These are phyloP conservation scores for Zootoca vivipara DNA, from an alignment of 2,113 vertebrate species.

Conservation along the genomic window DNA sequence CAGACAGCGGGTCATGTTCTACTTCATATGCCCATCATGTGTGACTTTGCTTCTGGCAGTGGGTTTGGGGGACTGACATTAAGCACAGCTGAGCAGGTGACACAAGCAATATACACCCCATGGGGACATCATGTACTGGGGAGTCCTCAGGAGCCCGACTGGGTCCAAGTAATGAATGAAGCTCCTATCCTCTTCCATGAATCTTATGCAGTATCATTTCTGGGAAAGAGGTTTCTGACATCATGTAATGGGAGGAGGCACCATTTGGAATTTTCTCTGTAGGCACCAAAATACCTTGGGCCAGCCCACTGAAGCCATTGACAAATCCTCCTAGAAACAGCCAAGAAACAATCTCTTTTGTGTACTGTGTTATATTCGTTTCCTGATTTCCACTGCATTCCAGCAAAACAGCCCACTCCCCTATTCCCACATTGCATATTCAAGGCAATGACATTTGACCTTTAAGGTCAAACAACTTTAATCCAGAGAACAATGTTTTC, in stretches of 20 bases:
- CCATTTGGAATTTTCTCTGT: slow-evolving; percentile 2
- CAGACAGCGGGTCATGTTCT: not conserved
- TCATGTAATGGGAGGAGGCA: not conserved
- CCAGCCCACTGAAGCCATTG: slow-evolving; percentile 21
- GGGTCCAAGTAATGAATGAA: not conserved
- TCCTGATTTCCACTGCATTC: slow-evolving; percentile 51
- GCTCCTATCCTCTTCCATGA: not conserved
- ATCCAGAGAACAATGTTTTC: slow-evolving; percentile 58
- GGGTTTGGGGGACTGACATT: not conserved
- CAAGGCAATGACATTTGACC: slow-evolving; percentile 59
- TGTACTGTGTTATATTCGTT: slow-evolving; percentile 39
- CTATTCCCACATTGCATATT: slow-evolving; percentile 30
- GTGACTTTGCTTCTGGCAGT: not conserved
- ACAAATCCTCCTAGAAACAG: slow-evolving; percentile 26
- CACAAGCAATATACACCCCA: not conserved
- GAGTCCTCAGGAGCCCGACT: not conserved
- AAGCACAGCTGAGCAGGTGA: not conserved
- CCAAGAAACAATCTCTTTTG: not conserved
- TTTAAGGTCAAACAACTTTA: slow-evolving; percentile 64
- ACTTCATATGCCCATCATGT: not conserved
- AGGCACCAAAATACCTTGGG: slow-evolving; percentile 26
- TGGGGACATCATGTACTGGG: not conserved
- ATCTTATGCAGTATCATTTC: not conserved
- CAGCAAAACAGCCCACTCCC: slow-evolving; percentile 13
- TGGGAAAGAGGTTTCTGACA: not conserved